Evolutionary conservation across 2,888 invertebrate genomes (phyloP), one percentile per base, ranked within the genome.

Genomic region (Xestia rhomboidea): DNA sequence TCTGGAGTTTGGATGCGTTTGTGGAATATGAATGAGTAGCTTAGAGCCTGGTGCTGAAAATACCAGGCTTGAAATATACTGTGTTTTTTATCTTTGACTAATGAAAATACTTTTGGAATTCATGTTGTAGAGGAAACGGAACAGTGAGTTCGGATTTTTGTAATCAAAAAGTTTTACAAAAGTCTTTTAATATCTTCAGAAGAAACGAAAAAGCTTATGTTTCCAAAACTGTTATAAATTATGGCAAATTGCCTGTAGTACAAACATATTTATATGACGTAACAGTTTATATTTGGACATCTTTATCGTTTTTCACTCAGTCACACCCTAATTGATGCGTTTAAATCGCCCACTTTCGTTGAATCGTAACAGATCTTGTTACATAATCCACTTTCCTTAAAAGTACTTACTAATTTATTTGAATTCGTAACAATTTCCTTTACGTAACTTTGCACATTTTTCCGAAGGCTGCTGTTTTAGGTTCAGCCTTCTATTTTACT

Each of bases 311-410:
- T 68, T 82, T 71, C 63, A 72, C 73, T 74, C 30, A 41, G 72
- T 68, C 79, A 76, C 71, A 70, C 64, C 75, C 75, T 80, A 82
- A 76, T 76, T 64, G 79, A 78, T 84, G 46, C 67, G 38, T 66
- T 62, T 46, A 70, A 78, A n/a, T 79, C 57, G 46, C 68, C 78
- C 72, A 79, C 88, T 83, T 88, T 81, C 72, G 38, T 76, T 68
- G 38, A 75, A 68, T 76, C 73, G 78, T 82, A 82, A 79, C 76
- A 78, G 77, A 73, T 73, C 24, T 63, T 24, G 49, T 81, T 84
- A 81, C 67, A 64, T 76, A 84, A 88, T 70, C 68, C 44, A 76
- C 87, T 82, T 87, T 84, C 84, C 70, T 82, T 81, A 76, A 67
- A 76, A 73, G 66, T 66, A 49, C 74, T 54, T 41, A 57, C 66